A percentile compares a stretch with the other conserved stretches of the same genome.
These are phyloP conservation scores for Emydoidea blandingii DNA, from an alignment of 2,797 vertebrate genomes.

Conservation along the genomic window DNA sequence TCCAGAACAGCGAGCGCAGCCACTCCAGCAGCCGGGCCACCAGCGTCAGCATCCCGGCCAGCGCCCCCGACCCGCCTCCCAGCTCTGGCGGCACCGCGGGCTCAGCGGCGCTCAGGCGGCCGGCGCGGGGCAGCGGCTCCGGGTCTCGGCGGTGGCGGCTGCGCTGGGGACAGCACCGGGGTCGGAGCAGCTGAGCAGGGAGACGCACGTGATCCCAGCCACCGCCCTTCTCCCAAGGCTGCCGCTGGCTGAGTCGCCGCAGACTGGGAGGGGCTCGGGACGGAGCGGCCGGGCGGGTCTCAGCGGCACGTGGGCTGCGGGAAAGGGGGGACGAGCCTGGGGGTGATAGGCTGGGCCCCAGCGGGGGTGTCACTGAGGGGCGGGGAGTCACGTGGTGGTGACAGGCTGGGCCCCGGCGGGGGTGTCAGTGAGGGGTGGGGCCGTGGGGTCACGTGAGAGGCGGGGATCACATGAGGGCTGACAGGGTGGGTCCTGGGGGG, in stretches of 20 bases:
- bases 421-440: neutral
- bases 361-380: neutral
- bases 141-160: neutral
- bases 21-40: constrained; percentile 84
- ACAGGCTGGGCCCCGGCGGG: too few relatives aligned
- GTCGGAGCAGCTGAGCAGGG: neutral
- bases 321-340: neutral
- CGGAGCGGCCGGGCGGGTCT: too few relatives aligned
- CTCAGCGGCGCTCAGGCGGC: constrained; percentile 48
- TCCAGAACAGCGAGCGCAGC: constrained; percentile 85
- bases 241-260: constrained; percentile 16
- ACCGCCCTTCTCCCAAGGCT: neutral
- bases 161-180: neutral
- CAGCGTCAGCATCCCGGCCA: constrained; percentile 80
- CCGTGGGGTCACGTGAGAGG: neutral
- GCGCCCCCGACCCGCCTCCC: constrained; percentile 58
- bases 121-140: neutral
- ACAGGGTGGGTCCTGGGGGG: too few relatives aligned
- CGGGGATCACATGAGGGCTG: too few relatives aligned
- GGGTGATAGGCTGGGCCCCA: neutral
- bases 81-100: neutral
- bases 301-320: neutral
- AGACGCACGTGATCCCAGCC: constrained; percentile 38
- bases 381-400: neutral
- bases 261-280: constrained; percentile 4